Conservation (phyloP, 2,888 invertebrate genomes). For the Anorthoa munda region DNA sequence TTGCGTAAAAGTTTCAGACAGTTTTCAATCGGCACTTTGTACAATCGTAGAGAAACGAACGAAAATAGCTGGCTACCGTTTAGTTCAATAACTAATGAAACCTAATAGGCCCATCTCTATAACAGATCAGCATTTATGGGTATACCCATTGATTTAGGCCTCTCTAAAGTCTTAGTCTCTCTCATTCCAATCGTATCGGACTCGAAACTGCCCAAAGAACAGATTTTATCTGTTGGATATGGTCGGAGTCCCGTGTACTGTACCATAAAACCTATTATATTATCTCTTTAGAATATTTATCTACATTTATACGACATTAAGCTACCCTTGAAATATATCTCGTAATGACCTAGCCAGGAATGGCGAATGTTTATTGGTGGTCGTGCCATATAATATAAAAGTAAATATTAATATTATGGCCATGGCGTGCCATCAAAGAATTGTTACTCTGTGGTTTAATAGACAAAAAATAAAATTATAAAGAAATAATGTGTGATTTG, state of each 20-base stretch:
- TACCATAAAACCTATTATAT: constrained; percentile 28
- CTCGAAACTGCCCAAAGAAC: constrained; percentile 18
- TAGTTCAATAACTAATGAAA: background rate
- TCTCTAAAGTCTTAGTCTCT: background rate
- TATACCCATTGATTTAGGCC: constrained; percentile 9
- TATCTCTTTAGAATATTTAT: constrained; percentile 37
- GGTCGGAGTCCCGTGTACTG: background rate
- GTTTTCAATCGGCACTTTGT: background rate
- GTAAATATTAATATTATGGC: no score
- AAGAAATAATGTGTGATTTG: no score
- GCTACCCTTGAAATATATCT: background rate
- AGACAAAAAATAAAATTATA: no score
- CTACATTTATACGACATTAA: background rate
- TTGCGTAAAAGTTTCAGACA: background rate
- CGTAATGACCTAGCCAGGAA: background rate
- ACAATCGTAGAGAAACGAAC: background rate
- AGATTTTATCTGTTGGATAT: constrained; percentile 20
- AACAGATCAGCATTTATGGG: constrained; percentile 11
- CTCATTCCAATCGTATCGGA: constrained; percentile 2
- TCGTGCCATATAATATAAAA: no score
- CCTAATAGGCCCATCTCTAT: background rate
- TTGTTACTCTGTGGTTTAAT: no score
- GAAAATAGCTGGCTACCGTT: background rate
- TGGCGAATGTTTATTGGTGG: no score
- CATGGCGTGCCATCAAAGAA: no score